A percentile compares a stretch with the other conserved stretches of the same genome.
These are phyloP conservation scores for Temnothorax rugatulus DNA, from an alignment of 2,888 invertebrate species.

Conservation along the genomic window DNA sequence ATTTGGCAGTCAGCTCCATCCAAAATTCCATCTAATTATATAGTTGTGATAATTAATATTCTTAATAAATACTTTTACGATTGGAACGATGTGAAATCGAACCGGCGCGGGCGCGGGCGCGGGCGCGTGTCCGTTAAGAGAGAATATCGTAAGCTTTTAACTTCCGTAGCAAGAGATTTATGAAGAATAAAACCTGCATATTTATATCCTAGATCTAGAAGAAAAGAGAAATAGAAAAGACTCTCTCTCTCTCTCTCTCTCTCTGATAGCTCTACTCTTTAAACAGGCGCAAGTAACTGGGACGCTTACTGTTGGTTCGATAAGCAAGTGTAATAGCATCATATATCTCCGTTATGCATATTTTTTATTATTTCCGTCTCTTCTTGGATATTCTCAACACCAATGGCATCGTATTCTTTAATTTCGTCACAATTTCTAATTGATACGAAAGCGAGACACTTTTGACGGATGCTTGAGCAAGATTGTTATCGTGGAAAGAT, in stretches of 20 bases:
- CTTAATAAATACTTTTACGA: neutral
- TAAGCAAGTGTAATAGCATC: constrained; percentile 10
- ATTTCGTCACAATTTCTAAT: neutral
- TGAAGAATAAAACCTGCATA: neutral
- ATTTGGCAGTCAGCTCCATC: neutral
- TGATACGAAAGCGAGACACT: neutral
- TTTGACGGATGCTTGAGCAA: no score
- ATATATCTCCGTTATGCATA: neutral
- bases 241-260: no score
- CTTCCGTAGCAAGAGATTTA: neutral
- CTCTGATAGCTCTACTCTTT: constrained; percentile 2
- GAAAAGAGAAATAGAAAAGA: neutral
- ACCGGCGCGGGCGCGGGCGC: no score
- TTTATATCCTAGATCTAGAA: constrained; percentile 14
- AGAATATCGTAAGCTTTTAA: neutral
- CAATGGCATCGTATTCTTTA: neutral
- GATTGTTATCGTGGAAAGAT: neutral
- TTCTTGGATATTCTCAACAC: neutral
- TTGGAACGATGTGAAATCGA: neutral
- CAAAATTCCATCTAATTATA: constrained; percentile 15
- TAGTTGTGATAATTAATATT: neutral
- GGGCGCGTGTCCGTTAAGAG: neutral
- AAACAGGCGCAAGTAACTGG: constrained; percentile 19
- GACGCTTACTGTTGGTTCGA: constrained; percentile 39
- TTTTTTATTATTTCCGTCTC: neutral